Conservation (phyloP, 2,113 vertebrate genomes). For the Sylvietta virens region DNA sequence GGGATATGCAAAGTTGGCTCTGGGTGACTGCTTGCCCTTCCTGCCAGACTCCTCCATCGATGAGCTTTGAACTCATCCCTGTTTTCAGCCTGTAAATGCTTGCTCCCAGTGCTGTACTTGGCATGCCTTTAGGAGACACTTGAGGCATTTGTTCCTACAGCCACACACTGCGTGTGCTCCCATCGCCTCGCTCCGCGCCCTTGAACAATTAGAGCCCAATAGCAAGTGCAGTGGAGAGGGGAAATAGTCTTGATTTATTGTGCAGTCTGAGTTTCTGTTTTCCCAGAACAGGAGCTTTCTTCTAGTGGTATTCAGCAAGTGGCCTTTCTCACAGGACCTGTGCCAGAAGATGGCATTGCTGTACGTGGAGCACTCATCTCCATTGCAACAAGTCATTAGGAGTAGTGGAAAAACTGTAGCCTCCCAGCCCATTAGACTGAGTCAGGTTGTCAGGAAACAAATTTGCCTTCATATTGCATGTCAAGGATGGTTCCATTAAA, state of each 20-base stretch:
- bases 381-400: conserved; percentile 49
- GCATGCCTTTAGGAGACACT: background rate
- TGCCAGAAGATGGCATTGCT: conserved; percentile 70
- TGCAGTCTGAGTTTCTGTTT: background rate
- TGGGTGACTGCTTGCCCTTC: background rate
- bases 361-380: conserved; percentile 17
- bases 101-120: rapidly evolving
- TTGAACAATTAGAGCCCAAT: background rate
- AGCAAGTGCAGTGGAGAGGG: background rate
- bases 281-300: conserved; percentile 25
- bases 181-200: background rate
- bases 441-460: conserved; percentile 40
- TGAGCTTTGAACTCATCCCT: background rate
- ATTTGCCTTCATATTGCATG: background rate
- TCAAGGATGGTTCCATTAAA: conserved; percentile 35
- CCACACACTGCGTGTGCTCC: background rate
- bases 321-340: conserved; percentile 62
- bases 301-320: background rate
- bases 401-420: conserved; percentile 33
- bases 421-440: conserved; percentile 42
- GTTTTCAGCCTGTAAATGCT: background rate
- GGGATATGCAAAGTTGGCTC: background rate
- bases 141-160: background rate
- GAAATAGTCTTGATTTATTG: conserved; percentile 1
- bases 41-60: background rate